Evolutionary conservation across 2,888 invertebrate species (phyloP).

Genomic region (Digitonthophagus gazella): DNA sequence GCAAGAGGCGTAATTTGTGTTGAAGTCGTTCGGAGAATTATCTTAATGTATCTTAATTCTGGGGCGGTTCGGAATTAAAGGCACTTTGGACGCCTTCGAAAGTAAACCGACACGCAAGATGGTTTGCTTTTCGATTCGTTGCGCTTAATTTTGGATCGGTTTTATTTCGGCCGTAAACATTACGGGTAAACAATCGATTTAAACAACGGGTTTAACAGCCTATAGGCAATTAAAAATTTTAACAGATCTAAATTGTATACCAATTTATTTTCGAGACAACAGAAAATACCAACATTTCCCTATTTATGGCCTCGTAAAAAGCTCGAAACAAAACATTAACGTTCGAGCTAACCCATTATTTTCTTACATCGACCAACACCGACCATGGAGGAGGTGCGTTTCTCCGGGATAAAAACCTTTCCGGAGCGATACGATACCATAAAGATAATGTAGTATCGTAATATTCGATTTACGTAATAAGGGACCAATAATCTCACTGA

Average conservation of each 20-base stretch:
- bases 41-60: background rate
- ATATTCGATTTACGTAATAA: background rate
- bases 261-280: background rate
- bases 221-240: background rate
- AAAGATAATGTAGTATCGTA: no score
- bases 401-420: background rate
- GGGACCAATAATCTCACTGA: background rate
- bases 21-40: background rate
- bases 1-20: background rate
- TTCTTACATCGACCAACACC: no score
- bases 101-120: background rate
- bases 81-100: background rate
- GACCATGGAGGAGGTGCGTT: background rate
- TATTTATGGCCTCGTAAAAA: background rate
- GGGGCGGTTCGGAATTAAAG: background rate
- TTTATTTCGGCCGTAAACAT: background rate
- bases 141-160: background rate
- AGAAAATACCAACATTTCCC: background rate
- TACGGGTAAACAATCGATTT: background rate
- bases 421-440: no score
- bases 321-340: background rate
- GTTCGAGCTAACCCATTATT: background rate
- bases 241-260: background rate
- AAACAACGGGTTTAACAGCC: background rate
- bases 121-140: background rate